Base-by-base conservation (phyloP, 2,888 invertebrate genomes). In the Tipula confusa region DNA sequence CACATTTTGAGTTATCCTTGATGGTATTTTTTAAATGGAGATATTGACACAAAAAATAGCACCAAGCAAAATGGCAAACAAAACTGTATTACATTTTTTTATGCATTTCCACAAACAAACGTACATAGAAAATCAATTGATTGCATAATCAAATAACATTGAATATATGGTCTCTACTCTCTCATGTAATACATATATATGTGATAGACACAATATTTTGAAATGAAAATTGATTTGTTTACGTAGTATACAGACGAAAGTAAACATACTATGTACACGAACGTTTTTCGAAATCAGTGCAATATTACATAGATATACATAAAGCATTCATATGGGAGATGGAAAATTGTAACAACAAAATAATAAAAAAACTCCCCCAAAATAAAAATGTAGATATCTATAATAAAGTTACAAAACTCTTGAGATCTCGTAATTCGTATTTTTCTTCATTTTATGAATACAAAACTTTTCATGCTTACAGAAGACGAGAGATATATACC, bases 391-490 rank as follows among this genome's bases (percentile, higher is more conserved):
- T 64, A 33, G 6, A 33, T 33, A 64, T 64, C 18, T 18, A 11
- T 64, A 64, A 64, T 64, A 64, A 64, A 64, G 64, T 64, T 64
- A 64, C 24, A 24, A 64, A 64, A 64, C 64, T 24, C 64, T 64
- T 64, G 64, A 64, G 64, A 64, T 64, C 64, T 64, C 13, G 24
- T 64, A 64, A 64, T 64, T 64, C 64, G 18, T 64, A 24, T 64
- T 64, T 64, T 43, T 6, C 64, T 64, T 64, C 64, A 64, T 64
- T 24, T 64, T 64, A 9, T 9, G 64, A 64, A 64, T 64, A 64
- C 64, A 64, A 64, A 64, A 64, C 64, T 64, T 43, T 43, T 64
- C 11, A n/a, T 64, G 24, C 24, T 9, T 1, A 64, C 64, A 64
- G 18, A 64, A 64, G 64, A 64, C 64, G 24, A 64, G 24, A n/a